Base-by-base conservation (phyloP, 2,113 vertebrate species). In the Dasyornis broadbenti region DNA sequence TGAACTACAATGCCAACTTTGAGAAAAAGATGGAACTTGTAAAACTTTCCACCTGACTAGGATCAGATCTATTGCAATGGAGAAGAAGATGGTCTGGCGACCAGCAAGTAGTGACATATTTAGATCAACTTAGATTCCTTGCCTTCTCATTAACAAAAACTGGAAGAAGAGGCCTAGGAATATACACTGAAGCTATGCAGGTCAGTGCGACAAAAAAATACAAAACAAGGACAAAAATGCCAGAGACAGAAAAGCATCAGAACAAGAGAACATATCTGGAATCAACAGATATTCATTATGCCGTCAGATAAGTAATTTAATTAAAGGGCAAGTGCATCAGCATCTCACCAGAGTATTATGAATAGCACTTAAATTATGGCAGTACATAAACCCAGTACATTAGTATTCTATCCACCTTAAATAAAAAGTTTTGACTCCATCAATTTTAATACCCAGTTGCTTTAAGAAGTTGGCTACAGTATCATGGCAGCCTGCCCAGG, bases 381-480 rank as follows among this genome's bases (percentile, higher is more conserved):
- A 91, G 60, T 85, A 61, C 88, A 60, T 90, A 77, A 57, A 89
- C 70, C 64, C 89, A 84, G 90, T 91, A 94, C 71, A 92, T 97
- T 95, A 93, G 95, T 68, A 97, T 96, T 96, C 96, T 82, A 97
- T 93, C 95, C 95, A 97, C 94, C 95, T 97, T 95, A 95, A 96
- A 95, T 93, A 97, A 96, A 94, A 97, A 97, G 95, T 95, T 89
- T 82, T 91, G 86, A 96, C 91, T 96, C 92, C 95, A 97, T 96
- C 96, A 95, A 91, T 97, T 98, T 97, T 97, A 97, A 97, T 97
- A 96, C 86, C 81, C 97, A 97, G 89, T 85, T 91, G 91, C 96
- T 97, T 97, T 95, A 97, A 95, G 88, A 86, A 95, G 70, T 93
- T 98, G 97, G 97, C 98, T 95, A 94, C 76, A 82, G 94, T 57